phyloP scores from a whole-genome alignment of 2,797 vertebrate species.

The Pterois miles region DNA sequence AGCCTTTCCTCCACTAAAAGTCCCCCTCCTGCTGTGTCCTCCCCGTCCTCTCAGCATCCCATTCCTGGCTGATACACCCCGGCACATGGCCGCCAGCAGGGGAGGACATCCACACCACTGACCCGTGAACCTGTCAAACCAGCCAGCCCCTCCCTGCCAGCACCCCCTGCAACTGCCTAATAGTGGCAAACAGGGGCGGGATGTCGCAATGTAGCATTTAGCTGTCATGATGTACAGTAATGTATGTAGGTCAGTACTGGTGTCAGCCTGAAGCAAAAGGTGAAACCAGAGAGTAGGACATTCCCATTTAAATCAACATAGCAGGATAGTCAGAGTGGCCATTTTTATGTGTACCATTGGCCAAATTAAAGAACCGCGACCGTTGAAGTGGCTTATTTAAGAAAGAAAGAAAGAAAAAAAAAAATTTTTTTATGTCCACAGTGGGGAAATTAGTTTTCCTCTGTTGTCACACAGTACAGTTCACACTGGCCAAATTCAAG shows the following conservation, averaged over 20 bases:
- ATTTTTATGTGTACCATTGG: no score
- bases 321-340: no score
- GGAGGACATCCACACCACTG: conserved; percentile 52
- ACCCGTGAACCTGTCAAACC: conserved; percentile 67
- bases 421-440: no score
- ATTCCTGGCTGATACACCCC: conserved; percentile 55
- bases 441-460: no score
- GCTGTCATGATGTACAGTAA: not conserved
- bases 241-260: conserved; percentile 1
- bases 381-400: no score
- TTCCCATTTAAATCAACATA: no score
- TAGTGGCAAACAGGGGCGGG: not conserved
- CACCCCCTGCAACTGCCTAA: not conserved
- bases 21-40: conserved; percentile 45
- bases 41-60: conserved; percentile 41
- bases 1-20: conserved; percentile 43
- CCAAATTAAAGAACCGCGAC: no score
- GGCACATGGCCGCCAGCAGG: conserved; percentile 61
- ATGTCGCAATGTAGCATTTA: not conserved
- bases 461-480: no score
- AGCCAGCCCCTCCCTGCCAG: not conserved
- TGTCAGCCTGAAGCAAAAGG: not conserved
- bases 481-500: no score
- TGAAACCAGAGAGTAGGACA: not conserved
- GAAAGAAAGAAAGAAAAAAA: no score